phyloP scores from a whole-genome alignment of 2,113 vertebrate genomes.

The Heterochromis multidens region DNA sequence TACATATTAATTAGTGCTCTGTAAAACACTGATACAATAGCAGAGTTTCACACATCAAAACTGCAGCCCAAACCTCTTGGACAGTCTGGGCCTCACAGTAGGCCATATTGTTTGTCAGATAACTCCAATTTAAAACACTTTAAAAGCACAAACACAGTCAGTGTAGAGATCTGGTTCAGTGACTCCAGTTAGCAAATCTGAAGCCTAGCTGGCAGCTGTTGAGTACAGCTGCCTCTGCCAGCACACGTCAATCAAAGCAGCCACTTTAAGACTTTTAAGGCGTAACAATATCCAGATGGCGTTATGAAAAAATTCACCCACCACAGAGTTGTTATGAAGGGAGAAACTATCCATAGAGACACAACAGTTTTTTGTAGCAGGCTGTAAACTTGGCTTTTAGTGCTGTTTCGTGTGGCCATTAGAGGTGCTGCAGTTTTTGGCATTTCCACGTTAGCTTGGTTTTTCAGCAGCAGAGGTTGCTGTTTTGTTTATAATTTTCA shows the following conservation, averaged over 20 bases:
- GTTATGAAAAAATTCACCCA: neutral
- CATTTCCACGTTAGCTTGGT: neutral
- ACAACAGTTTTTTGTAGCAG: neutral
- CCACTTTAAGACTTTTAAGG: neutral
- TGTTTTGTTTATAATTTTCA: neutral
- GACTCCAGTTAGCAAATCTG: neutral
- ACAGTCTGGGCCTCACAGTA: too few relatives aligned
- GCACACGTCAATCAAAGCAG: neutral
- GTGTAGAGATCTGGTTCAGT: neutral
- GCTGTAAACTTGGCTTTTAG: too few relatives aligned
- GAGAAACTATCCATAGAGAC: too few relatives aligned
- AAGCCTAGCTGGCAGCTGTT: neutral
- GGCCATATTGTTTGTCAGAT: too few relatives aligned
- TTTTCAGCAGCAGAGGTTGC: neutral
- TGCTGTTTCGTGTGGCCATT: too few relatives aligned
- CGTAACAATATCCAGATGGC: neutral
- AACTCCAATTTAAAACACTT: too few relatives aligned
- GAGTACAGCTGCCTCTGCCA: neutral
- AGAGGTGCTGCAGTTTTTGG: neutral
- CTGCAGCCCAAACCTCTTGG: too few relatives aligned
- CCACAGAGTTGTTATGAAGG: neutral
- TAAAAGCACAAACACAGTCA: too few relatives aligned
- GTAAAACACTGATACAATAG: too few relatives aligned
- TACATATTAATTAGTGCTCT: too few relatives aligned
- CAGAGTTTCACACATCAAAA: too few relatives aligned